These are phyloP conservation scores for Galerucella pusilla DNA, from an alignment of 2,888 invertebrate species.

Conservation along the genomic window DNA sequence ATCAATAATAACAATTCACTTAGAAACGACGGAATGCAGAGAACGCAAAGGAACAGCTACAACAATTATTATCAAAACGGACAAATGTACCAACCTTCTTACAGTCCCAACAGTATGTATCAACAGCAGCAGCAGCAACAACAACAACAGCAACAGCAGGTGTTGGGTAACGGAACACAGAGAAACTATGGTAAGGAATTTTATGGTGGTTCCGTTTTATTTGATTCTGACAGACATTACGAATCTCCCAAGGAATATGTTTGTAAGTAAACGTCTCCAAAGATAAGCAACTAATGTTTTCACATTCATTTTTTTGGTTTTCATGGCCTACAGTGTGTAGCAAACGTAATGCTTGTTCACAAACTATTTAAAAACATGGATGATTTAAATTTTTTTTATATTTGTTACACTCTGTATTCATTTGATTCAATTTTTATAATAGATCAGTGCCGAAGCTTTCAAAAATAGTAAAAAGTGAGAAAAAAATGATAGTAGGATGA, in stretches of 20 bases:
- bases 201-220: conserved; percentile 18
- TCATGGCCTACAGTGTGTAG: background rate
- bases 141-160: conserved; percentile 51
- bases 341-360: background rate
- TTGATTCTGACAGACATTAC: conserved; percentile 22
- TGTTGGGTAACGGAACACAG: conserved; percentile 40
- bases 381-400: conserved; percentile 4
- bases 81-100: conserved; percentile 59
- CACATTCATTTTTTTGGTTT: background rate
- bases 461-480: too few relatives aligned
- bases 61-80: conserved; percentile 64
- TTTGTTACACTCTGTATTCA: background rate
- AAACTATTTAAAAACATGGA: too few relatives aligned
- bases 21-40: conserved; percentile 66
- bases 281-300: background rate
- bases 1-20: conserved; percentile 66
- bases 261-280: conserved; percentile 8
- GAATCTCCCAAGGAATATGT: conserved; percentile 18
- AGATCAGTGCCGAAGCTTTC: too few relatives aligned
- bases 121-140: conserved; percentile 46
- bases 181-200: conserved; percentile 51
- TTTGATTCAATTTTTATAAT: background rate
- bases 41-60: conserved; percentile 71
- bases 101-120: conserved; percentile 55
- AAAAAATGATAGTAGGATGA: too few relatives aligned